Base-by-base conservation (phyloP, 2,888 invertebrate genomes). In the Strigamia crassipes region DNA sequence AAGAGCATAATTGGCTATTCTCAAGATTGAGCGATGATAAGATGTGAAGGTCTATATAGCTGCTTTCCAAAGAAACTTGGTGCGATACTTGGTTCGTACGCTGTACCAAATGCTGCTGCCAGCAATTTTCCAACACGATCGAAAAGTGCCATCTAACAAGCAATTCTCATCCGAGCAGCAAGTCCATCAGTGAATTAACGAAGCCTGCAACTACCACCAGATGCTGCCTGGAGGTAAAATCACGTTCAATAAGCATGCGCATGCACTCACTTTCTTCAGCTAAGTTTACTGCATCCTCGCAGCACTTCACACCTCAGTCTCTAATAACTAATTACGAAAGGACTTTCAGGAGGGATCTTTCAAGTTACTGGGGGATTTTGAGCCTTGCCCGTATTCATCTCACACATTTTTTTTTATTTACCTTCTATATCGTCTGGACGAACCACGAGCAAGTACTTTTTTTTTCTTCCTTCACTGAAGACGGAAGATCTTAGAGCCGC, bases 81-180 rank as follows among this genome's bases (percentile, higher is more conserved):
- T 18, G 9, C 56, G 56, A 10, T 31, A 27, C 73, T 27, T 12
- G 27, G 56, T 56, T 56, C 56, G 38, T 38, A 38, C 38, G 73
- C 31, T 73, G 31, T 73, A 73, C n/a, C 73, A 73, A 73, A 73
- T 73, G 73, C 73, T 73, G 73, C 73, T 73, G 73, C 73, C 31
- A 73, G 73, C 73, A 73, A 73, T 73, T 73, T 73, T 73, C 73
- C 73, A 73, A n/a, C 73, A 27, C 73, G 31, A 73, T 73, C 73
- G 73, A 73, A 73, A 73, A 73, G 73, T 31, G 73, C 73, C 73
- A 73, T 73, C 73, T 73, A 73, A 73, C 73, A 73, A 73, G 73
- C 73, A 73, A 73, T 73, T 73, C 73, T 73, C 73, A 73, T 73
- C n/a, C 73, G 31, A 73, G 73, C 73, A 73, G 27, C 73, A 73